These are phyloP conservation scores for Zele albiditarsus DNA, from an alignment of 2,888 invertebrate genomes.

Conservation along the genomic window DNA sequence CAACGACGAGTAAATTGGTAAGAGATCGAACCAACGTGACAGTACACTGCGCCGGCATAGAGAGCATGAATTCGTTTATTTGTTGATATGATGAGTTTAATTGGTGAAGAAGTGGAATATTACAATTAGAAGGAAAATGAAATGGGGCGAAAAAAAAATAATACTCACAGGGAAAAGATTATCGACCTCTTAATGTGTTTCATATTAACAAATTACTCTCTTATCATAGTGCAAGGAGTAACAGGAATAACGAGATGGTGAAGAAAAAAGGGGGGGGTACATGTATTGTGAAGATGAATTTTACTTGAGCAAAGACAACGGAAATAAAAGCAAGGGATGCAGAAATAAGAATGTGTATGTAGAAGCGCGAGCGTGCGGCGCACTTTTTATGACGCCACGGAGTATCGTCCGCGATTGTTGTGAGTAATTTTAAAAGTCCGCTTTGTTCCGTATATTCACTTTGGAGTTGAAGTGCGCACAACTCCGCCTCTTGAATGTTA, in stretches of 20 bases:
- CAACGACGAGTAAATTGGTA: constrained; percentile 38
- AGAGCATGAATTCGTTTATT: constrained; percentile 25
- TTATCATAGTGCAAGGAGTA: neutral
- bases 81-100: neutral
- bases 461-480: constrained; percentile 1
- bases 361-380: neutral
- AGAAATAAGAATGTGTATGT: constrained; percentile 24
- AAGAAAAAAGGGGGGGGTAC: constrained; percentile 1
- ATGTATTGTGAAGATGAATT: constrained; percentile 1
- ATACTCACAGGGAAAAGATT: neutral
- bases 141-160: neutral
- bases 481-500: constrained; percentile 33
- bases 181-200: neutral
- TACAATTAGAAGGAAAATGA: neutral
- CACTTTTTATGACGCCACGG: neutral
- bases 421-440: constrained; percentile 33
- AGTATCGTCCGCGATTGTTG: constrained; percentile 27
- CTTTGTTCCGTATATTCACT: constrained; percentile 35
- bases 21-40: constrained; percentile 37
- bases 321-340: constrained; percentile 5
- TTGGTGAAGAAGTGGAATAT: neutral
- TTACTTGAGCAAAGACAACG: neutral
- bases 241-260: neutral
- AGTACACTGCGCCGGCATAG: constrained; percentile 17
- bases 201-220: neutral